Conservation (phyloP, 1,140 invertebrate species). For the Aphaenogaster ashmeadi region DNA sequence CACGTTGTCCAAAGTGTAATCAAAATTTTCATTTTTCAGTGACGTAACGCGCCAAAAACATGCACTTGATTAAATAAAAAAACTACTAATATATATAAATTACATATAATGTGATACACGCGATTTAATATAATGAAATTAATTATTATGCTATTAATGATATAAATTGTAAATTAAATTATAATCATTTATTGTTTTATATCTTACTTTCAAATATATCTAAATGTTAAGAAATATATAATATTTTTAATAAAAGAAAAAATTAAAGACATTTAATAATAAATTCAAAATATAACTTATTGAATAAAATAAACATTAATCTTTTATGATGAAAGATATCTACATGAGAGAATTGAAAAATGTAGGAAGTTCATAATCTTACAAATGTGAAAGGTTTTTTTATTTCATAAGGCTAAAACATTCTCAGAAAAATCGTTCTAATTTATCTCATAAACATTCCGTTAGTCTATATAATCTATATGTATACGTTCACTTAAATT, state of each 20-base stretch:
- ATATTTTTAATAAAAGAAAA: neutral
- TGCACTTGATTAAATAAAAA: neutral
- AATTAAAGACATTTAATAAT: neutral
- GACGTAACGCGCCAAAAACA: neutral
- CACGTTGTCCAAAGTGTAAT: neutral
- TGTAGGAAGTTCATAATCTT: constrained; percentile 21
- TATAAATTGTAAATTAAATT: neutral
- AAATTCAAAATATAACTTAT: neutral
- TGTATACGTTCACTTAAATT: neutral
- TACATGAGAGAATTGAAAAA: neutral
- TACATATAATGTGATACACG: neutral
- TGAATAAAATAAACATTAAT: neutral
- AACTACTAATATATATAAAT: neutral
- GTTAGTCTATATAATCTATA: neutral
- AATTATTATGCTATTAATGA: neutral
- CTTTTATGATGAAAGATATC: neutral
- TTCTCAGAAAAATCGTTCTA: neutral
- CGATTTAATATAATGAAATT: neutral
- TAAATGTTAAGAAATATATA: neutral
- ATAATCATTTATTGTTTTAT: constrained; percentile 6
- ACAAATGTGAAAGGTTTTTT: constrained; percentile 5
- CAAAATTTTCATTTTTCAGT: neutral
- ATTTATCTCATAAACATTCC: constrained; percentile 1
- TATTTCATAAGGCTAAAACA: constrained; percentile 1
- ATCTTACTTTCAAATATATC: neutral